Evolutionary conservation across 2,888 invertebrate species (phyloP), one percentile per base, ranked within the genome.

Genomic region (Lasioglossum vierecki): DNA sequence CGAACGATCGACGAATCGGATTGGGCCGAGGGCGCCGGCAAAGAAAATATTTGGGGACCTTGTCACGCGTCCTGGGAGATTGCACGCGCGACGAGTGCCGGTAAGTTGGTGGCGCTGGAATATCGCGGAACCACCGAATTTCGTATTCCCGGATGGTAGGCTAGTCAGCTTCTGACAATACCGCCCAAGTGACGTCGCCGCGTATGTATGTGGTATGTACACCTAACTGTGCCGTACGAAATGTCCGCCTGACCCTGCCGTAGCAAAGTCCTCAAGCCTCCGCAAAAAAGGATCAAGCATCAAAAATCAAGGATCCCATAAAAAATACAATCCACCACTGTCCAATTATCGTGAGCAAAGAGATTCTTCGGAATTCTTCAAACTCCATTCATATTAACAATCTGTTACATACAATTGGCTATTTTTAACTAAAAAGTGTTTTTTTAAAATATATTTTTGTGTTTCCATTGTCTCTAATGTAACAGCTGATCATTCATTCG

Each of bases 101-200:
- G 86, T 79, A 85, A 85, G 86, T 75, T 78, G 68, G 57, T 26
- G 75, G 53, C 46, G 68, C n/a, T n/a, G 80, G 85, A 83, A 90
- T 90, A 90, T 91, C 90, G 89, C 83, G 85, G 88, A 86, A 87
- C 85, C 84, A 77, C 80, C 89, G 87, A 92, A 94, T 94, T 94
- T 92, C 92, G 93, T 93, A 94, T 94, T 94, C 93, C 92, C 91
- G 90, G 90, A 88, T 89, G 91, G 88, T 89, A 91, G 91, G 91
- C 91, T 92, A 92, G 92, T 91, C 92, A 89, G 91, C 90, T 91
- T 91, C 91, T 92, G 92, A 94, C 94, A 94, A 94, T 94, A 93
- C 93, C 88, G 90, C 76, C 92, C 93, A 93, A 94, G 93, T 94
- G 94, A 94, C 92, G 92, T 89, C 90, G 89, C 86, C 89, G 9